Conservation (phyloP, 2,113 vertebrate species). For the Tursiops truncatus region DNA sequence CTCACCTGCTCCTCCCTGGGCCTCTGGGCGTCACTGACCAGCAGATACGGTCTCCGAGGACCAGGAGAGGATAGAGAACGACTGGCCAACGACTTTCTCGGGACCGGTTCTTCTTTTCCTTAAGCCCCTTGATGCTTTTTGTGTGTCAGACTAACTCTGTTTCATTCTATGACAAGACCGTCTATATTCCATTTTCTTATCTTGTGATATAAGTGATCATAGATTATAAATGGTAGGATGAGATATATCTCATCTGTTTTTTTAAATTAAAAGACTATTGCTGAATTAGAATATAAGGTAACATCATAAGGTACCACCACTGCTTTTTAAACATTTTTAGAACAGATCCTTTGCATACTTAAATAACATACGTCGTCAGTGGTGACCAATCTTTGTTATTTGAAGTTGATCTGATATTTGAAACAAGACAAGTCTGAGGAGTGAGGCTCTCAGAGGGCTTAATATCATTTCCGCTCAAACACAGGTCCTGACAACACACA, state of each 20-base stretch:
- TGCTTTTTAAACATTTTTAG: background rate
- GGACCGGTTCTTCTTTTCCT: background rate
- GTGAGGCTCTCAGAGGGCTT: background rate
- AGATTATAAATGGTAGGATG: background rate
- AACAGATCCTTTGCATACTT: background rate
- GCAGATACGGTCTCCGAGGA: background rate
- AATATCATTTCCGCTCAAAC: background rate
- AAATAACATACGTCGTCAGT: background rate
- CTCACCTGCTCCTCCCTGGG: background rate
- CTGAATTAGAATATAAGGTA: background rate
- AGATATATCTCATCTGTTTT: background rate
- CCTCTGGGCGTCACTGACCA: background rate
- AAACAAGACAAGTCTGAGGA: background rate
- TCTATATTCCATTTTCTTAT: background rate
- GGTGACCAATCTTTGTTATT: background rate
- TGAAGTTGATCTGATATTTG: background rate
- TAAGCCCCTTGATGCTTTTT: background rate
- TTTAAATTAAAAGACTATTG: background rate
- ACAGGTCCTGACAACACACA: background rate
- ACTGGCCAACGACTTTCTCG: background rate
- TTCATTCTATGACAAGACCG: background rate
- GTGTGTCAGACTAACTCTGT: background rate
- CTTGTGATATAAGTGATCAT: background rate
- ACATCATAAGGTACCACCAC: background rate
- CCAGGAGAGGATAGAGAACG: background rate